Percentiles rank a stretch among this genome's conserved stretches.
Conservation (phyloP, 1,140 invertebrate genomes). For the Atopsyche davidsoni region DNA sequence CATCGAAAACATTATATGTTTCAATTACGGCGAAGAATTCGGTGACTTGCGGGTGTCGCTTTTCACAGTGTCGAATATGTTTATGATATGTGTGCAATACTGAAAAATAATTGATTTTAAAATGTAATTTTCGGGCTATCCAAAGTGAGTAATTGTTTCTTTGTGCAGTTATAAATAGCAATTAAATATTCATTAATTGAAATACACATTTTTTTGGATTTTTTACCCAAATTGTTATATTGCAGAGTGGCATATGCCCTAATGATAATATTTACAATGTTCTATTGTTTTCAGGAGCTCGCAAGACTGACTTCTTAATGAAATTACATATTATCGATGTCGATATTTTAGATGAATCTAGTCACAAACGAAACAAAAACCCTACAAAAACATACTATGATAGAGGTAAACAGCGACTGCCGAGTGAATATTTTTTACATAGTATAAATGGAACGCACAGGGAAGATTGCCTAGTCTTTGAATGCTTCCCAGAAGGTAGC, state of each 20-base stretch:
- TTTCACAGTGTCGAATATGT: slow-evolving; percentile 15
- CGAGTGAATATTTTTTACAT: slow-evolving; percentile 14
- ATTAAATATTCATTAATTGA: too few species aligned
- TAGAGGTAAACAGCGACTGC: slow-evolving; percentile 14
- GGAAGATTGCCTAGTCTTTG: slow-evolving; percentile 7
- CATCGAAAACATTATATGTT: background rate
- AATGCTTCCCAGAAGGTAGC: slow-evolving; percentile 16
- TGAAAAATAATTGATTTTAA: slow-evolving; percentile 21
- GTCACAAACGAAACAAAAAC: slow-evolving; percentile 21
- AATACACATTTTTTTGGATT: background rate
- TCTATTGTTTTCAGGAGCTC: slow-evolving; percentile 24
- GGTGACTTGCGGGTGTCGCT: background rate
- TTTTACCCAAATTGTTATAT: background rate
- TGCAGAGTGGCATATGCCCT: slow-evolving; percentile 4
- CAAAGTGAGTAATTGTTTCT: slow-evolving; percentile 1
- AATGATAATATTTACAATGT: too few species aligned
- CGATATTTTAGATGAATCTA: slow-evolving; percentile 29
- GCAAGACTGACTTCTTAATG: slow-evolving; percentile 29
- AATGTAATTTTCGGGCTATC: slow-evolving; percentile 21
- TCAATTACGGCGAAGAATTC: background rate
- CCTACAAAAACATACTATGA: slow-evolving; percentile 23
- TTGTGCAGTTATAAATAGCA: too few species aligned
- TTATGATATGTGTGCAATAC: slow-evolving; percentile 19
- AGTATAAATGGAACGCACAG: slow-evolving; percentile 16
- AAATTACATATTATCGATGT: slow-evolving; percentile 22